Evolutionary conservation across 2,113 vertebrate genomes (phyloP).

Genomic region (Oryzias woworae): DNA sequence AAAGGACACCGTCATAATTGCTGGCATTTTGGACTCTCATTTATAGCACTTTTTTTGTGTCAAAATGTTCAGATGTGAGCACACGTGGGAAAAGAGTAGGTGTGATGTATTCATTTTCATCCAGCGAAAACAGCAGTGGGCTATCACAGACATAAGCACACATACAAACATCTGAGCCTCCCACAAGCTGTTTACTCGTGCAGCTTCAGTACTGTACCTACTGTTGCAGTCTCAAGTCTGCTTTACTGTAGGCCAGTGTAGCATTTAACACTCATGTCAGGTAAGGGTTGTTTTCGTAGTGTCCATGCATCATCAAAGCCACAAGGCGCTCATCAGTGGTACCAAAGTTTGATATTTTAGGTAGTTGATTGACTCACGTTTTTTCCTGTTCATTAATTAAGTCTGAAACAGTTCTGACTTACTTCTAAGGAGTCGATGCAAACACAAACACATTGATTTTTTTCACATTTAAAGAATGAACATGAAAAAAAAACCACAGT

Average conservation of each 20-base stretch:
- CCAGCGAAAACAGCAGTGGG: constrained; percentile 53
- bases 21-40: constrained; percentile 59
- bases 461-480: no score
- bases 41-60: constrained; percentile 53
- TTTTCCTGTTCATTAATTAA: no score
- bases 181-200: constrained; percentile 33
- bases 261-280: constrained; percentile 12
- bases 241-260: constrained; percentile 19
- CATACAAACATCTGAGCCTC: constrained; percentile 46
- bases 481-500: no score
- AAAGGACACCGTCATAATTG: constrained; percentile 57
- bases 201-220: constrained; percentile 17
- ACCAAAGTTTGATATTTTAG: background rate
- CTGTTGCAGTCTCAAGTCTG: constrained; percentile 17
- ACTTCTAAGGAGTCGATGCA: no score
- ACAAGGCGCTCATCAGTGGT: background rate
- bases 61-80: constrained; percentile 38
- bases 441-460: no score
- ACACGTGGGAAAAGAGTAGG: constrained; percentile 62
- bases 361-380: no score
- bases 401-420: no score
- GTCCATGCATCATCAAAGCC: constrained; percentile 21
- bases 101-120: constrained; percentile 59
- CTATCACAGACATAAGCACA: constrained; percentile 47
- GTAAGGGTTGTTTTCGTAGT: background rate